Base-by-base conservation (phyloP, 2,113 vertebrate genomes). In the Brienomyrus longianalis region DNA sequence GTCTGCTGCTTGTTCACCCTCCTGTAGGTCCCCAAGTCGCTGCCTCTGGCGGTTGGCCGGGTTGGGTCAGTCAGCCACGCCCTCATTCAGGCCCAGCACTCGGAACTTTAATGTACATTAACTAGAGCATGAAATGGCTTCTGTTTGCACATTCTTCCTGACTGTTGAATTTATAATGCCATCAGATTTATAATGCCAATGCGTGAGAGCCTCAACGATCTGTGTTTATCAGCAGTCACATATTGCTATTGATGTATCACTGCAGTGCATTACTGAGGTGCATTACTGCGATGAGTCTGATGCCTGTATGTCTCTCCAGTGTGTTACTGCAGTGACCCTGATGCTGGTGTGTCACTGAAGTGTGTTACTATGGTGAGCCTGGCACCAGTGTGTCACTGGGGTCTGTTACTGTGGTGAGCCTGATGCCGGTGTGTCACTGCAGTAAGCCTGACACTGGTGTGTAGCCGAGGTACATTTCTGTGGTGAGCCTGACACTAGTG, bases 101-200 rank as follows among this genome's bases (percentile, higher is more conserved):
- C 74, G 1, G 74, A 80, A 19, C 74, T 80, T 80, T 80, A 19
- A 86, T 87, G 83, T 87, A 51, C 27, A 87, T 87, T 87, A 87
- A 48, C 15, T 15, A 39, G 50, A 87, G 23, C 19, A 87, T 23
- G 85, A 56, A 87, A 87, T 87, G 85, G 85, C n/a, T 51, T 52
- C 15, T 87, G 85, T 39, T 19, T 84, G 85, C 31, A 87, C 51
- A 56, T 35, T 51, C 31, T 87, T 54, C 85, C 7, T 13, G 51
- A 8, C 45, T 17, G 31, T 19, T 87, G 51, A 87, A 87, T 87
- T 52, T 35, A 35, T 87, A 54, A 87, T 87, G 85, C 15, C 85
- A 39, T 87, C 27, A 87, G 23, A 86, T 27, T 6, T 48, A 85
- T 77, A 77, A 77, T 77, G 45, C 0, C 39, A 23, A 1, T n/a